These are phyloP conservation scores for Cremastinae sp. DNA, from an alignment of 2,888 invertebrate species.

Conservation along the genomic window DNA sequence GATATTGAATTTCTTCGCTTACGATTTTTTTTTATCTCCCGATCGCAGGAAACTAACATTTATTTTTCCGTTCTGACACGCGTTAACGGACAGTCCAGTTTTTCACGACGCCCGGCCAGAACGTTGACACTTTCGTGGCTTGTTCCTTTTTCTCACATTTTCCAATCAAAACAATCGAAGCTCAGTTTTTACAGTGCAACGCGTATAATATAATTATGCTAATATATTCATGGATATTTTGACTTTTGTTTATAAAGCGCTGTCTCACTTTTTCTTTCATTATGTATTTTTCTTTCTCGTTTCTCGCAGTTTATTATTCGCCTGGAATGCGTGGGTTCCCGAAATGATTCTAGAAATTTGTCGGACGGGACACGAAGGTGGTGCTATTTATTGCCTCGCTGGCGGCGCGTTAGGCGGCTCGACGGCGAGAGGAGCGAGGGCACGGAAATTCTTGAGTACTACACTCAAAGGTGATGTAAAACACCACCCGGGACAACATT, in stretches of 20 bases:
- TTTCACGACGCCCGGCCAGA: too few relatives aligned
- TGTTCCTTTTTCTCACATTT: background rate
- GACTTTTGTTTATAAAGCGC: slow-evolving; percentile 7
- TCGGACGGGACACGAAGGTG: slow-evolving; percentile 53
- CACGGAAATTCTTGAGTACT: slow-evolving; percentile 44
- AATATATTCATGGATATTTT: background rate
- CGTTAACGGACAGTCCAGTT: too few relatives aligned
- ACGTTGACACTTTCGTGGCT: too few relatives aligned
- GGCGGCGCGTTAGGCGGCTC: slow-evolving; percentile 17
- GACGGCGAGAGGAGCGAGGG: slow-evolving; percentile 22
- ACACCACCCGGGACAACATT: slow-evolving; percentile 3
- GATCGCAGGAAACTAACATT: background rate
- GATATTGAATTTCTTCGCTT: background rate
- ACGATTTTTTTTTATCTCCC: slow-evolving; percentile 6
- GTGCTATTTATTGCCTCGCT: slow-evolving; percentile 55
- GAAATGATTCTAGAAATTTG: slow-evolving; percentile 61
- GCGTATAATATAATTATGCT: background rate
- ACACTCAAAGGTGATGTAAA: slow-evolving; percentile 25
- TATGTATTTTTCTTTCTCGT: slow-evolving; percentile 24
- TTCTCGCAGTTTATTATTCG: slow-evolving; percentile 53
- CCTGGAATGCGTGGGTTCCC: slow-evolving; percentile 52
- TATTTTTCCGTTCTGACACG: too few relatives aligned
- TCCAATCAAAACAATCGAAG: slow-evolving; percentile 1
- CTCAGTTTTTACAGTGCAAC: too few relatives aligned
- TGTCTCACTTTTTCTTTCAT: slow-evolving; percentile 21